Conservation (phyloP, 2,113 vertebrate species). For the Alligator mississippiensis region DNA sequence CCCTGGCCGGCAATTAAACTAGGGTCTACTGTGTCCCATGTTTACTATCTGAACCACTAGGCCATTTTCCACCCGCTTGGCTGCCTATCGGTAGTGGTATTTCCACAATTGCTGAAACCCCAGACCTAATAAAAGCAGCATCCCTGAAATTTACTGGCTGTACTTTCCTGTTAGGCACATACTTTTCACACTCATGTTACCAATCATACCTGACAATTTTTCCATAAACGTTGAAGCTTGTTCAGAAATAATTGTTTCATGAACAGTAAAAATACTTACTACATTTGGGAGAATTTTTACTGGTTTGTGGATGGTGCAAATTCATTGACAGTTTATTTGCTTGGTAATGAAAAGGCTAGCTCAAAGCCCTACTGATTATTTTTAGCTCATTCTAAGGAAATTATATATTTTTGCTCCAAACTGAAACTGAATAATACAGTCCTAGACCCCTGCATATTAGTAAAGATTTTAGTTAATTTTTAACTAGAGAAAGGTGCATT, state of each 20-base stretch:
- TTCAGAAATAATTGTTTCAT: background rate
- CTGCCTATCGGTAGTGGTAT: fast-evolving
- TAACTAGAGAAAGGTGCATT: no score
- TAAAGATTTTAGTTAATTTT: no score
- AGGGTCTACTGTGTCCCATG: background rate
- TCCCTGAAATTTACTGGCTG: no score
- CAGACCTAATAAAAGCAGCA: background rate
- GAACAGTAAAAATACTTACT: background rate
- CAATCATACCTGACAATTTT: no score
- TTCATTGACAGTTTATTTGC: background rate
- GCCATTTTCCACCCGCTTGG: background rate
- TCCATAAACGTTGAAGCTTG: background rate
- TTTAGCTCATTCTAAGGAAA: no score
- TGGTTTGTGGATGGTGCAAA: background rate
- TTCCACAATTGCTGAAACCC: fast-evolving
- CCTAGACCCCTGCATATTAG: no score
- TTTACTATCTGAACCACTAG: background rate
- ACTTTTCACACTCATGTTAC: background rate
- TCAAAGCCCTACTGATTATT: no score
- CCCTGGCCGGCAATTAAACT: background rate
- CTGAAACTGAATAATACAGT: no score
- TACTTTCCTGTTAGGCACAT: background rate
- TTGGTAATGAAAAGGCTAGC: no score
- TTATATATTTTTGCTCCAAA: no score
- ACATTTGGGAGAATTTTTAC: background rate